Percentiles rank a stretch among this genome's conserved stretches.
Conservation (phyloP, 2,888 invertebrate genomes). For the Barypeithes pellucidus region DNA sequence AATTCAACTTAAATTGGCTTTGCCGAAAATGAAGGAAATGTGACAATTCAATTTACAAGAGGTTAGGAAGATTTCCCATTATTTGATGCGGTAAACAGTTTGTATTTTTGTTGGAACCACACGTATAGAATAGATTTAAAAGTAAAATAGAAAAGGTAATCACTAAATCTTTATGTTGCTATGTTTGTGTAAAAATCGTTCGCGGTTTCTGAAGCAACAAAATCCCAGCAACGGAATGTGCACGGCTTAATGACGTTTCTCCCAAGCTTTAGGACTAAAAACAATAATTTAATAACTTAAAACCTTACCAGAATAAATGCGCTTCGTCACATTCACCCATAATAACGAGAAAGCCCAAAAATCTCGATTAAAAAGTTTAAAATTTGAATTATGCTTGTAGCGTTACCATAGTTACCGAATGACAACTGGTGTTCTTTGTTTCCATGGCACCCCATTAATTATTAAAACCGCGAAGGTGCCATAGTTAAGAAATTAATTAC, state of each 20-base stretch:
- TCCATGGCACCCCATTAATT: conserved; percentile 38
- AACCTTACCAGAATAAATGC: conserved; percentile 42
- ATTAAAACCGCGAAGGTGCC: too few relatives aligned
- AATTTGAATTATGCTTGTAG: background rate
- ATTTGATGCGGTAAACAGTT: too few relatives aligned
- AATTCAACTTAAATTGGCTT: too few relatives aligned
- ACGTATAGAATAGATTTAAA: background rate
- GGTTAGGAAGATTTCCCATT: too few relatives aligned
- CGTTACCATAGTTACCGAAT: conserved; percentile 19
- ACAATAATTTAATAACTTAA: background rate
- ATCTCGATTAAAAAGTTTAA: background rate
- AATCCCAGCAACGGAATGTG: conserved; percentile 27
- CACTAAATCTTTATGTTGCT: conserved; percentile 3
- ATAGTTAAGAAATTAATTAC: too few relatives aligned
- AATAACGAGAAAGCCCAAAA: background rate
- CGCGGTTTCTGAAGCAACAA: conserved; percentile 39
- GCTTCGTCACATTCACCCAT: conserved; percentile 36
- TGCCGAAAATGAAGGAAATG: too few relatives aligned
- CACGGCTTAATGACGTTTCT: background rate
- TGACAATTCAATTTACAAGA: too few relatives aligned
- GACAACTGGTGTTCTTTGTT: conserved; percentile 30
- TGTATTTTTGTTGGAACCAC: too few relatives aligned
- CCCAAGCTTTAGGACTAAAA: background rate
- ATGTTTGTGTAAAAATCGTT: conserved; percentile 18
- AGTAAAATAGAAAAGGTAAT: background rate